phyloP scores from a whole-genome alignment of 2,113 vertebrate genomes.

The Recurvirostra avosetta region DNA sequence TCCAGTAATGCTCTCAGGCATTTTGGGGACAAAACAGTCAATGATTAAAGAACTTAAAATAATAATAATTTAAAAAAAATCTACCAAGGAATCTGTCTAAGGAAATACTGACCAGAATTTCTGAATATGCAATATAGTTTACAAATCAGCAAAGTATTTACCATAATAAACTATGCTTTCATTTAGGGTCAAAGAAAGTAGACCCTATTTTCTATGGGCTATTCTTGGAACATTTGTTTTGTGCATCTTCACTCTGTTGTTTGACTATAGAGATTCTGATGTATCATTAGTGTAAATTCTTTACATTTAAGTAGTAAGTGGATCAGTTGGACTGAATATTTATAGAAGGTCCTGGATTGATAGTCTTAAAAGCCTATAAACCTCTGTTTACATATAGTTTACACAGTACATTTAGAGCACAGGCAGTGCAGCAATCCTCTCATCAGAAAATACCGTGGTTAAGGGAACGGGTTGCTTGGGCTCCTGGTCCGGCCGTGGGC shows the following conservation, averaged over 20 bases:
- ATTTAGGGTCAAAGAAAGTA: neutral
- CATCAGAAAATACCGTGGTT: neutral
- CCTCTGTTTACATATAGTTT: conserved; percentile 34
- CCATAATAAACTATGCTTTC: no score
- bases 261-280: neutral
- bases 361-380: conserved; percentile 45
- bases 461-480: neutral
- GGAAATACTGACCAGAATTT: no score
- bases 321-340: neutral
- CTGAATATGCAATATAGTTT: no score
- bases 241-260: neutral
- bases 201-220: neutral
- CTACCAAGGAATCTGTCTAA: no score
- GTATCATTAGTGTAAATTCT: neutral
- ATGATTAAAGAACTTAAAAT: neutral
- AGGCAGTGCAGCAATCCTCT: neutral
- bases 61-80: neutral
- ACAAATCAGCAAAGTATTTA: no score
- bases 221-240: neutral
- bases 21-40: neutral
- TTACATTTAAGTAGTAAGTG: neutral
- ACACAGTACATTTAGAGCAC: neutral
- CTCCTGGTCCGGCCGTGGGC: neutral
- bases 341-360: neutral
- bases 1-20: neutral